Conservation (phyloP, 2,797 vertebrate genomes). For the Taenioides sp. region DNA sequence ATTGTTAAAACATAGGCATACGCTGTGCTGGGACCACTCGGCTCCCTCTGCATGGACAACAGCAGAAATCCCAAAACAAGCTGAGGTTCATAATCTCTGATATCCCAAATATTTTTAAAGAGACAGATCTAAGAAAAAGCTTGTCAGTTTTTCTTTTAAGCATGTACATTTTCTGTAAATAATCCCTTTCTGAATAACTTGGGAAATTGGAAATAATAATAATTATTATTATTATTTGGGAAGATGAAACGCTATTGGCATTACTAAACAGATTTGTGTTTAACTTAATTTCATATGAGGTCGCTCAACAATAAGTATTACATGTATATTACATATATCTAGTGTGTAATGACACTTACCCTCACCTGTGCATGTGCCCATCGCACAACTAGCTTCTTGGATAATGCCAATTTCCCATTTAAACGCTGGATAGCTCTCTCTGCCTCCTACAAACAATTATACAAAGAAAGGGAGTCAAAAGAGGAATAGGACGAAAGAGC, state of each 20-base stretch:
- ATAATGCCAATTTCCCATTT: constrained; percentile 95
- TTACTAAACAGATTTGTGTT: neutral
- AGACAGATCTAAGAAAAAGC: too few relatives aligned
- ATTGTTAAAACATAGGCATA: constrained; percentile 77
- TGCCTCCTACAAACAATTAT: constrained; percentile 83
- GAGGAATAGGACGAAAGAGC: constrained; percentile 4
- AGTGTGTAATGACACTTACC: constrained; percentile 63
- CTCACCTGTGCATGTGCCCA: constrained; percentile 89
- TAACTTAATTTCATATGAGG: neutral
- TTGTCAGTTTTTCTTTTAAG: too few relatives aligned
- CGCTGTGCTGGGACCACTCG: constrained; percentile 52
- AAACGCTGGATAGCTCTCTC: constrained; percentile 95
- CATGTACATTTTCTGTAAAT: too few relatives aligned
- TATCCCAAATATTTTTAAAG: neutral
- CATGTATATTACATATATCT: neutral
- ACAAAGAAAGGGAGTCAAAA: constrained; percentile 4
- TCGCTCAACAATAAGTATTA: neutral
- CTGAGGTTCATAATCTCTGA: constrained; percentile 3
- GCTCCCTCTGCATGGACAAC: constrained; percentile 33
- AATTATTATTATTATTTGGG: neutral
- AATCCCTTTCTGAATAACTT: too few relatives aligned
- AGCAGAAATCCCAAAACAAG: constrained; percentile 18
- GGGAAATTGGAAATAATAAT: neutral
- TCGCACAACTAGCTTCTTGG: constrained; percentile 95
- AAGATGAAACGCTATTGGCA: neutral